These are phyloP conservation scores for Cercopithecus diana DNA, from an alignment of 2,797 vertebrate genomes.

Conservation along the genomic window DNA sequence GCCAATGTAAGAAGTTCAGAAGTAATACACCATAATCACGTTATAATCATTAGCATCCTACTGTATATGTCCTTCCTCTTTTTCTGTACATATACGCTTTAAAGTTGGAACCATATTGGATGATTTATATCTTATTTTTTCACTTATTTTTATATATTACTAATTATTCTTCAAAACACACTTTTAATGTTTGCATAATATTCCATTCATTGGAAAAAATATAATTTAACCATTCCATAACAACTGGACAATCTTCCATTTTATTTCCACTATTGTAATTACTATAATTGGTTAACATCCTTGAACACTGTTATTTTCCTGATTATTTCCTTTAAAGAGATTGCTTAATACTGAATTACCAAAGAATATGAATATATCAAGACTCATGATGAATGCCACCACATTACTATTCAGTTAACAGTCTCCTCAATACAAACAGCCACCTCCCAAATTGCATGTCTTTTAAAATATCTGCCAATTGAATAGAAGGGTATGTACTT, in stretches of 20 bases:
- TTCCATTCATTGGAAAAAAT: neutral
- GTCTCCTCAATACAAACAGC: neutral
- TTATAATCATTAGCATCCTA: neutral
- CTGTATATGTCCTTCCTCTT: neutral
- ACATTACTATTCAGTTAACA: neutral
- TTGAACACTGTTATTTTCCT: slow-evolving; percentile 14
- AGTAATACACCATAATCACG: neutral
- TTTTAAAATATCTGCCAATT: slow-evolving; percentile 4
- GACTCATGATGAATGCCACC: neutral
- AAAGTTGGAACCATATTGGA: neutral
- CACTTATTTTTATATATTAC: neutral
- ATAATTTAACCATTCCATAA: neutral
- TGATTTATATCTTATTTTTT: neutral
- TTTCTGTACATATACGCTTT: neutral
- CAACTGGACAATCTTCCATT: neutral
- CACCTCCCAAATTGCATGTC: neutral
- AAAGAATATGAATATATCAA: slow-evolving; percentile 3
- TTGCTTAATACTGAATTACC: neutral
- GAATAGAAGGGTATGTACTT: neutral
- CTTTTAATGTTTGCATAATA: slow-evolving; percentile 30
- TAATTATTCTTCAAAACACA: slow-evolving; percentile 21
- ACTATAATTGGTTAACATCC: neutral
- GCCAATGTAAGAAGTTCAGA: neutral
- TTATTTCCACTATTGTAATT: neutral
- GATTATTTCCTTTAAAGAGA: slow-evolving; percentile 22